Base-by-base conservation (phyloP, 2,888 invertebrate species). In the Artemia sp. region DNA sequence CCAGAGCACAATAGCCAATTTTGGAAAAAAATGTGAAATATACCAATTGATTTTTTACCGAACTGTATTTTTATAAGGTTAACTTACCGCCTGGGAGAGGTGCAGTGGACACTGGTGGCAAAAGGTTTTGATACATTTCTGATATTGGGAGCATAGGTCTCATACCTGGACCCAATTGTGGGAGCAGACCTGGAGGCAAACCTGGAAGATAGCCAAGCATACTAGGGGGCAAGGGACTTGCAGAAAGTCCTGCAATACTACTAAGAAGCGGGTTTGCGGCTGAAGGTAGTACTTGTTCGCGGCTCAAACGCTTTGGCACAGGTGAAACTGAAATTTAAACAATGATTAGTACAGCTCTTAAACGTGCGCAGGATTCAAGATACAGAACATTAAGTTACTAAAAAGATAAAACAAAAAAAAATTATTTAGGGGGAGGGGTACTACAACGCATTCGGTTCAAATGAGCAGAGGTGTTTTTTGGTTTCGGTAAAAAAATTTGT, bases 191-290 rank as follows among this genome's bases (percentile, higher is more conserved):
- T 58, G 64, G 64, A 24, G 64, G 64, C 24, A 58, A 24, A 58
- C 64, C 64, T 58, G 64, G 64, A 58, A 58, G 64, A 24, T 58
- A 58, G 24, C 64, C 64, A 58, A 58, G 64, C 8, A 58, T 58
- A 58, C 64, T 24, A 9, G 11, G 64, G n/a, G 64, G 64, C 9
- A 58, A 24, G 64, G 64, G 64, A 58, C 24, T 58, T 58, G 9
- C 64, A n/a, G 64, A 19, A n/a, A 58, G n/a, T 24, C 64, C 64
- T 19, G 14, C 24, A 1, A 58, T n/a, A 58, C 9, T 58, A 9
- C 64, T 24, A 9, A 58, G 64, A 24, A 58, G 64, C 8, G 64
- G 64, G 64, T 58, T 58, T n/a, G 64, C 64, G 1, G 64, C 64
- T 24, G 64, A 58, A 58, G 64, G 64, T n/a, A 58, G 64, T 38